Evolutionary conservation across 1,140 invertebrate genomes (phyloP).

Genomic region (Campoletis sonorensis): DNA sequence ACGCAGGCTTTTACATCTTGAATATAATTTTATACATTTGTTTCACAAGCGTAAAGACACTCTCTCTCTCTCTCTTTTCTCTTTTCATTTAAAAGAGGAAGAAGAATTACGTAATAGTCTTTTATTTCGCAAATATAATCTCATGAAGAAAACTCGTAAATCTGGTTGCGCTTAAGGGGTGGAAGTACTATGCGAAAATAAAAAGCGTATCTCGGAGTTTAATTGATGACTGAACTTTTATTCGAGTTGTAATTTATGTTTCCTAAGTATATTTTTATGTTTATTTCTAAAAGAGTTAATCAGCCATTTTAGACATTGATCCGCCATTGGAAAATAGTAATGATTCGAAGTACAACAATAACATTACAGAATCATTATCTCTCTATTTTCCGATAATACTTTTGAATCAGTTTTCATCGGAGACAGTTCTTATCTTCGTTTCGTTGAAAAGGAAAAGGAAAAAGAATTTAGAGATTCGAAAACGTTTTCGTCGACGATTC

Average conservation of each 20-base stretch:
- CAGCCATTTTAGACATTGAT: neutral
- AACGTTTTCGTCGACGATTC: conserved; percentile 10
- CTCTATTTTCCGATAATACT: neutral
- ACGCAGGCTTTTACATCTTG: no score
- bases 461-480: neutral
- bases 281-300: no score
- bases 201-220: neutral
- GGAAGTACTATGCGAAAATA: no score
- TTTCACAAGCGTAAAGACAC: no score
- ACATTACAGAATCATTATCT: neutral
- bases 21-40: no score
- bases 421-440: neutral
- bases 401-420: neutral
- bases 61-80: no score
- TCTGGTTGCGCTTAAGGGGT: no score
- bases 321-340: neutral
- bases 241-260: no score
- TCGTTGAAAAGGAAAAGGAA: neutral
- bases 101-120: neutral
- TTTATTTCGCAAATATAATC: neutral
- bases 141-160: neutral
- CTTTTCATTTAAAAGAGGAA: no score
- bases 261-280: no score
- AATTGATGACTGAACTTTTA: neutral
- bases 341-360: neutral